These are phyloP conservation scores for Platanista minor DNA, from an alignment of 2,113 vertebrate genomes.

Conservation along the genomic window DNA sequence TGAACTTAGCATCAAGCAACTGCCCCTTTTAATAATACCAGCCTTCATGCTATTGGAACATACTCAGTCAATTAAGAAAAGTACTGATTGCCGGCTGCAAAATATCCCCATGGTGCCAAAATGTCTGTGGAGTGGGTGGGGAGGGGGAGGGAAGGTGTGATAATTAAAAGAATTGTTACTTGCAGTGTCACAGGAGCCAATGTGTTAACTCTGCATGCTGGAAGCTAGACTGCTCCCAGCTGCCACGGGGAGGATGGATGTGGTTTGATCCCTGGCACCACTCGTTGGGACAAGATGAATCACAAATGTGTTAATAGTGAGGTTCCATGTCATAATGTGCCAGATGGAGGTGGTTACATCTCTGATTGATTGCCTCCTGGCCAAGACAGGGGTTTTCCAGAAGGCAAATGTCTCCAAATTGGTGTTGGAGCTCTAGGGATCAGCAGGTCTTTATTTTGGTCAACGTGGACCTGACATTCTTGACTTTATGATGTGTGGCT, in stretches of 20 bases:
- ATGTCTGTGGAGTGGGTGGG: slow-evolving; percentile 73
- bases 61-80: slow-evolving; percentile 77
- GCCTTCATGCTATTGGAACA: slow-evolving; percentile 66
- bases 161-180: slow-evolving; percentile 84
- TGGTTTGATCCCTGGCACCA: slow-evolving; percentile 76
- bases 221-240: slow-evolving; percentile 79
- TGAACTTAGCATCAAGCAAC: background rate
- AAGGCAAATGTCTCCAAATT: slow-evolving; percentile 75
- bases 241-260: slow-evolving; percentile 67
- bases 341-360: slow-evolving; percentile 84
- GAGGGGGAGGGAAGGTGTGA: slow-evolving; percentile 79
- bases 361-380: slow-evolving; percentile 82
- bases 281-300: slow-evolving; percentile 82
- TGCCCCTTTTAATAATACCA: slow-evolving; percentile 62
- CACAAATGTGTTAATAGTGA: slow-evolving; percentile 77
- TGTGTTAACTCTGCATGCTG: slow-evolving; percentile 72
- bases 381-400: slow-evolving; percentile 79
- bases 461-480: slow-evolving; percentile 71
- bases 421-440: slow-evolving; percentile 63
- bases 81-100: slow-evolving; percentile 73
- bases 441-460: slow-evolving; percentile 69
- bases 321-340: slow-evolving; percentile 79
- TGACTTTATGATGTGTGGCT: slow-evolving; percentile 60
- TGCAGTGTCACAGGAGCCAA: slow-evolving; percentile 78
- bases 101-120: slow-evolving; percentile 78